Evolutionary conservation across 2,888 invertebrate genomes (phyloP), one percentile per base, ranked within the genome.

Genomic region (Lordiphosa fenestrarum): DNA sequence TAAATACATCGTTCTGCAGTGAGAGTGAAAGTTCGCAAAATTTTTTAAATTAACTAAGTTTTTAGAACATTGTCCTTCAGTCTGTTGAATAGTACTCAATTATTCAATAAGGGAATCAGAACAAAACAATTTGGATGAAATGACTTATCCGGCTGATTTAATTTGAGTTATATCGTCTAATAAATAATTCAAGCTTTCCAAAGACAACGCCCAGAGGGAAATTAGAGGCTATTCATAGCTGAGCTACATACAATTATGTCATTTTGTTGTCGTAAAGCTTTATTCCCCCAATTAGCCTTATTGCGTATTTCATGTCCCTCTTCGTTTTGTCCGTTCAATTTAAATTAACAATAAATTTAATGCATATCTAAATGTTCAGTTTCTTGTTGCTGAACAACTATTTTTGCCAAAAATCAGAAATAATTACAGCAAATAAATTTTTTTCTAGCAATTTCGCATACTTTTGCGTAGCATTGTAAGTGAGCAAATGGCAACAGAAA

Each of bases 381-480:
- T 15, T 19, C 51, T 37, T 46, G 39, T 56, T 66, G 62, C 50
- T 42, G 7, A 44, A 44, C 33, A 33, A 33, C 33, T 19, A 44
- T 33, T 33, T 25, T 15, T 44, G 30, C 3, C 21, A 23, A 53
- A 67, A 74, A 74, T 74, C 72, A 69, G 70, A 73, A 70, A 71
- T 73, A 73, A 74, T 74, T 73, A 74, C 64, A 66, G 49, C 61
- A 67, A 62, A 64, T 71, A 62, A 53, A 60, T 53, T 25, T 3
- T 46, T 47, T 57, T 42, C 44, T 35, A 41, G 36, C 53, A 42
- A 53, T 65, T 68, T 53, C 15, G 48, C 58, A 68, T 73, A 61
- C 65, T 68, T 70, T 52, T 68, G 62, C 59, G 49, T 70, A 47
- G 70, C 65, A 51, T 63, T 72, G 73, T 64, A 57, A 53, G 42